phyloP scores from a whole-genome alignment of 2,797 vertebrate genomes.

The Sebastes hopkinsi region DNA sequence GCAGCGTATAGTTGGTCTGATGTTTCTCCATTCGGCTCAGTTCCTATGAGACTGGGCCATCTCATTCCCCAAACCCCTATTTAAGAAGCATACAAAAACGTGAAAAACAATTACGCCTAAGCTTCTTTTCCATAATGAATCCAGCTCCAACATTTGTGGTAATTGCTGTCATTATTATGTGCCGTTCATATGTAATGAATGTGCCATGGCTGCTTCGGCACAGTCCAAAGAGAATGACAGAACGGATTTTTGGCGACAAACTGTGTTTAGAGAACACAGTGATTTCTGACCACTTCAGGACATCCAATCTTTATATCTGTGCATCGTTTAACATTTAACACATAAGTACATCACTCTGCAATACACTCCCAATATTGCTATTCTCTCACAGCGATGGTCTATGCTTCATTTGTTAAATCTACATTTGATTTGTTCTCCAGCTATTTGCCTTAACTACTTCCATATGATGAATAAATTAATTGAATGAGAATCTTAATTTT shows the following conservation, averaged over 20 bases:
- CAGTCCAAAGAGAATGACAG: conserved; percentile 1
- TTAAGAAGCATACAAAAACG: conserved; percentile 33
- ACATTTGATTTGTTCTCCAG: conserved; percentile 23
- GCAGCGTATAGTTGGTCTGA: not conserved
- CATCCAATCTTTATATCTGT: not conserved
- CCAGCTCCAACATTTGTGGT: conserved; percentile 28
- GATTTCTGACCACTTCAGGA: not conserved
- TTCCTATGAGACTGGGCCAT: conserved; percentile 16
- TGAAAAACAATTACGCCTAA: conserved; percentile 36
- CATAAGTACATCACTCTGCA: not conserved
- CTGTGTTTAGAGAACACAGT: not conserved
- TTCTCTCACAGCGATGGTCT: not conserved
- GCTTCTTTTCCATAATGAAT: conserved; percentile 44
- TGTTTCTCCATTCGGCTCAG: conserved; percentile 10
- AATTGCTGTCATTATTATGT: conserved; percentile 48
- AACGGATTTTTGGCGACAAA: conserved; percentile 1
- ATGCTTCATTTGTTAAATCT: conserved; percentile 9
- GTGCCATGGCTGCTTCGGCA: not conserved
- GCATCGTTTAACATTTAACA: conserved; percentile 10
- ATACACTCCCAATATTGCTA: not conserved
- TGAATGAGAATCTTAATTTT: not conserved
- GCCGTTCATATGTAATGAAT: conserved; percentile 33
- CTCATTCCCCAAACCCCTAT: conserved; percentile 28
- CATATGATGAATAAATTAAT: conserved; percentile 28
- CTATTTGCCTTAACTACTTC: conserved; percentile 25